Base-by-base conservation (phyloP, 2,888 invertebrate genomes). In the Cheilosia impressa region DNA sequence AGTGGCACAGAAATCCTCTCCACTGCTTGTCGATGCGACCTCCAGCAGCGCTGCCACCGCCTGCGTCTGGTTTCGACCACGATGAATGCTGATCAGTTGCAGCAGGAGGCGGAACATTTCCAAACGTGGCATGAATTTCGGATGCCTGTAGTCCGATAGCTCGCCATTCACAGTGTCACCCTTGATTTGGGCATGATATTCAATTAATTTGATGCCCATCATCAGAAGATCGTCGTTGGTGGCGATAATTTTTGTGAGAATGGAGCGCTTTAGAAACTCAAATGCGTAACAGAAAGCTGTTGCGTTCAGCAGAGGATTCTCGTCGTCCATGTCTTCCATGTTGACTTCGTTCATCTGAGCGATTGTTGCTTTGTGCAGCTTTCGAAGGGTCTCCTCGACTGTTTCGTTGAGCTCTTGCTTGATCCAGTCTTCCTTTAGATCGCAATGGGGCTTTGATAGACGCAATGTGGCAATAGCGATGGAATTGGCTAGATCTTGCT, bases 231-330 rank as follows among this genome's bases (percentile, higher is more conserved):
- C 92, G 71, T 93, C 94, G 89, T 94, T 94, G 82, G 92, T 93
- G 82, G 92, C 93, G 24, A 93, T 93, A 34, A 90, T 89, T 66
- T 91, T 90, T 0, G 93, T 92, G 9, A 93, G 89, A 53, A 95
- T 89, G 88, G 95, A 94, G 71, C 94, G 93, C 89, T 95, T 95
- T 4, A 98, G 91, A 88, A 98, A 94, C 15, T 96, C 96, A 91
- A 97, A 98, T 13, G 95, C 93, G 90, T 96, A 98, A 89, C 96
- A 96, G 93, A 98, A 97, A 0, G 96, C 95, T 1, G 97, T 95
- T 0, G 96, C 95, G 1, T 91, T 87, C 89, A 92, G 80, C 2
- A 88, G 78, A 0, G 88, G 87, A 5, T 88, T 80, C 10, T 87
- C 85, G 7, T 87, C 71, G n/a, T 90, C 88, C 55, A 88, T 88